Conservation (phyloP, 2,888 invertebrate genomes). For the Gnatocerus cornutus region DNA sequence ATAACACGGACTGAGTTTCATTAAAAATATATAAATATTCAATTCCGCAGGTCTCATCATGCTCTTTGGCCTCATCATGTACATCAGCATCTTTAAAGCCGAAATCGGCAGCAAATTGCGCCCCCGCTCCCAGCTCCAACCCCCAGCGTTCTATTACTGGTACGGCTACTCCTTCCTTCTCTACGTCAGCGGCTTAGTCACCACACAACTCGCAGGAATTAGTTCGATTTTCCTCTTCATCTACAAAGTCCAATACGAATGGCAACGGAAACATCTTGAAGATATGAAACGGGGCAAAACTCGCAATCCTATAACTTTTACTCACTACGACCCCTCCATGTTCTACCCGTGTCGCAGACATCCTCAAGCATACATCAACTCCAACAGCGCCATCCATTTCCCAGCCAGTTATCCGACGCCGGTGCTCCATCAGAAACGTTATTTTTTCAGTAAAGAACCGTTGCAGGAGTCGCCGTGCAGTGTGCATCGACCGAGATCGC, state of each 20-base stretch:
- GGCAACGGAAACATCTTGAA: conserved; percentile 72
- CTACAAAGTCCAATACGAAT: conserved; percentile 79
- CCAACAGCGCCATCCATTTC: conserved; percentile 67
- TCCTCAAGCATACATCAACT: conserved; percentile 70
- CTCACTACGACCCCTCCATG: conserved; percentile 63
- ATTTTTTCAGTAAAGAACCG: conserved; percentile 78
- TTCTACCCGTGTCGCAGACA: conserved; percentile 71
- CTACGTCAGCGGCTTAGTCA: conserved; percentile 88
- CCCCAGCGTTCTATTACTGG: conserved; percentile 86
- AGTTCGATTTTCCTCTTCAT: conserved; percentile 91
- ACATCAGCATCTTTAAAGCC: conserved; percentile 93
- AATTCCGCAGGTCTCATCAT: conserved; percentile 84
- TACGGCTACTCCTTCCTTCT: conserved; percentile 93
- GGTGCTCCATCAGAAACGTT: conserved; percentile 75
- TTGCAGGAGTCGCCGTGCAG: conserved; percentile 72
- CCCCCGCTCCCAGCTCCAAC: conserved; percentile 84
- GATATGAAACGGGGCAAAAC: conserved; percentile 66
- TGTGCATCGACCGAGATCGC: conserved; percentile 72
- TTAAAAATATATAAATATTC: conserved; percentile 40
- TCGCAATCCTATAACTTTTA: conserved; percentile 62
- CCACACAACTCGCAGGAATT: conserved; percentile 89
- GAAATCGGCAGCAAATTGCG: conserved; percentile 91
- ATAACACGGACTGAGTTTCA: conserved; percentile 33
- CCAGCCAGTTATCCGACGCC: conserved; percentile 57
- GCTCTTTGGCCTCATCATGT: conserved; percentile 93